Percentiles rank a stretch among this genome's conserved stretches.
These are phyloP conservation scores for Protophormia terraenovae DNA, from an alignment of 2,888 invertebrate species.

Conservation along the genomic window DNA sequence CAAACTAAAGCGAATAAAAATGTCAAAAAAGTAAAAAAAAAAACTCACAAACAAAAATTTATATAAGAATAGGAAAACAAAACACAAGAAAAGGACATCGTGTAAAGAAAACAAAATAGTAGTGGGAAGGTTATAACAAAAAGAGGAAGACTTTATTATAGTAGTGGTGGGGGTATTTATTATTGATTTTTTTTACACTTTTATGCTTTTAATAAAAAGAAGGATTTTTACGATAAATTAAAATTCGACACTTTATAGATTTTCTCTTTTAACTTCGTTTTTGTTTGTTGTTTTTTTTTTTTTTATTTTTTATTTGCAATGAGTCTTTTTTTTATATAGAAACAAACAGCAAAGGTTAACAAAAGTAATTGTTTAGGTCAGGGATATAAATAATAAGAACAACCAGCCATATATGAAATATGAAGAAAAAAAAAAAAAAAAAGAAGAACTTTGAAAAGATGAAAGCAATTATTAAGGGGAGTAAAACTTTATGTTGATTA, in stretches of 20 bases:
- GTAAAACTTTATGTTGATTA: too few relatives aligned
- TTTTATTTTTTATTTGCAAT: neutral
- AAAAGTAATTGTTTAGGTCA: conserved; percentile 60
- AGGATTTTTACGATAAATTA: conserved; percentile 24
- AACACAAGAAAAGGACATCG: conserved; percentile 4
- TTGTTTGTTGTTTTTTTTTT: neutral
- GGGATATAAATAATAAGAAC: conserved; percentile 43
- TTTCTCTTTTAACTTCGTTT: neutral
- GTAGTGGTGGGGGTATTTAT: neutral
- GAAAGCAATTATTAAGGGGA: too few relatives aligned
- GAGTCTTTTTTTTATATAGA: neutral
- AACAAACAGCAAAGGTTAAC: conserved; percentile 36
- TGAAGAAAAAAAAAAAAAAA: neutral
- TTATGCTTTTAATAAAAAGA: neutral
- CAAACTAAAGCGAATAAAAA: too few relatives aligned
- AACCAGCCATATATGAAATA: conserved; percentile 1
- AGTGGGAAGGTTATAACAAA: neutral
- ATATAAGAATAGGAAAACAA: neutral
- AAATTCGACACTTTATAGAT: conserved; percentile 35
- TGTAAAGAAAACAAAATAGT: neutral
- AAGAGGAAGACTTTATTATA: conserved; percentile 1
- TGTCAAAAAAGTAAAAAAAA: too few relatives aligned
- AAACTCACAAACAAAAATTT: conserved; percentile 23
- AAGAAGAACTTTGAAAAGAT: too few relatives aligned
- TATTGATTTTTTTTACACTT: conserved; percentile 47